Base-by-base conservation (phyloP, 2,888 invertebrate species). In the Anodontia alba region DNA sequence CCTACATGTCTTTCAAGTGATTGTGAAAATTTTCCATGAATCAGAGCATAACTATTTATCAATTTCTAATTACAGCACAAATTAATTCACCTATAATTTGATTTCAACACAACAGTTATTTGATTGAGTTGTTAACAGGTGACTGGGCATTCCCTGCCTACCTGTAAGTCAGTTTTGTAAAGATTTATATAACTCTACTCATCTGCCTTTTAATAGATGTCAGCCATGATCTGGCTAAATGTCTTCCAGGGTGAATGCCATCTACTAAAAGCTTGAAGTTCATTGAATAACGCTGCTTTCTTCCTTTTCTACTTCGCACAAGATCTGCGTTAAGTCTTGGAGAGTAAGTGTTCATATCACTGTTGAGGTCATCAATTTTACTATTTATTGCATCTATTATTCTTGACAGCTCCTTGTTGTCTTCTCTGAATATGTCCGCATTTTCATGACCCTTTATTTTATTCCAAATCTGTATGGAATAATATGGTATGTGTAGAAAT, bases 271-370 rank as follows among this genome's bases (percentile, higher is more conserved):
- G 51, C 12, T 49, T 49, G 36, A 71, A 71, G 33, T 49, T 71
- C 33, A 31, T 46, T 5, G 71, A 71, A 71, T 46, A 49, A 49
- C 71, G 46, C 33, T 43, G 42, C n/a, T 51, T 71, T n/a, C 33
- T 31, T 31, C 71, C 33, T 51, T 51, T 29, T 46, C 51, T 43
- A 7, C 51, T 51, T n/a, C 51, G 43, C 17, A 1, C 8, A 3
- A 71, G 51, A 51, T 71, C 71, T 20, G 46, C 29, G 33, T 71
- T 71, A 26, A 71, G 31, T 71, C 31, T 46, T 17, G 51, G 71
- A n/a, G 71, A 49, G n/a, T 43, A 33, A 43, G 69, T 15, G 3
- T 29, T 26, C 15, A 26, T 12, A 3, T 69, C 46, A 3, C 49
- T 46, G 36, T 71, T 71, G 5, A 71, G 43, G 15, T 49, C 31